Percentiles rank a stretch among this genome's conserved stretches.
These are phyloP conservation scores for Lathamus discolor DNA, from an alignment of 2,113 vertebrate species.

Conservation along the genomic window DNA sequence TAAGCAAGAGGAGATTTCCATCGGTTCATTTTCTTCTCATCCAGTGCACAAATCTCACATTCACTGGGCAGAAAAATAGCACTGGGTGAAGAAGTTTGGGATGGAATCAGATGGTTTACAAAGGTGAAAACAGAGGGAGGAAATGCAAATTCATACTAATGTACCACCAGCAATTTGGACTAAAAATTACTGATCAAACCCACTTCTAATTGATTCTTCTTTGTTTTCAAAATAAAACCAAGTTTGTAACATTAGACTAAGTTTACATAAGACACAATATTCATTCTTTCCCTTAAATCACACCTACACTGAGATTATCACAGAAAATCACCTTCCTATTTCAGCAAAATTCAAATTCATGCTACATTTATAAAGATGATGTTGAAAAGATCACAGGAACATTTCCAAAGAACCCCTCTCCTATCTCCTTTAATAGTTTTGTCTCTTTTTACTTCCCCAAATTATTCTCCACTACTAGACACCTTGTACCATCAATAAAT, in stretches of 20 bases:
- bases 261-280: neutral
- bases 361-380: neutral
- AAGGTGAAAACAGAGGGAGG: neutral
- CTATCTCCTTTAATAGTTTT: neutral
- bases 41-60: neutral
- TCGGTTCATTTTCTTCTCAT: neutral
- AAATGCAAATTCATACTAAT: neutral
- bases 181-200: neutral
- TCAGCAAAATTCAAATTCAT: neutral
- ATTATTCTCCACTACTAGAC: neutral
- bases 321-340: neutral
- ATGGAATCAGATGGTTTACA: neutral
- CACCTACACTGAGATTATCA: neutral
- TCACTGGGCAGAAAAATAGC: neutral
- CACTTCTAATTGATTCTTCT: neutral
- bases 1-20: neutral
- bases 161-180: neutral
- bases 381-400: neutral
- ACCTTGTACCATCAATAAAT: neutral
- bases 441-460: neutral
- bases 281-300: neutral
- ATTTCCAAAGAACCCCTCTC: neutral
- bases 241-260: neutral
- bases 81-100: neutral
- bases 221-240: neutral